Conservation (phyloP, 2,797 vertebrate genomes). For the Pelobates cultripes region DNA sequence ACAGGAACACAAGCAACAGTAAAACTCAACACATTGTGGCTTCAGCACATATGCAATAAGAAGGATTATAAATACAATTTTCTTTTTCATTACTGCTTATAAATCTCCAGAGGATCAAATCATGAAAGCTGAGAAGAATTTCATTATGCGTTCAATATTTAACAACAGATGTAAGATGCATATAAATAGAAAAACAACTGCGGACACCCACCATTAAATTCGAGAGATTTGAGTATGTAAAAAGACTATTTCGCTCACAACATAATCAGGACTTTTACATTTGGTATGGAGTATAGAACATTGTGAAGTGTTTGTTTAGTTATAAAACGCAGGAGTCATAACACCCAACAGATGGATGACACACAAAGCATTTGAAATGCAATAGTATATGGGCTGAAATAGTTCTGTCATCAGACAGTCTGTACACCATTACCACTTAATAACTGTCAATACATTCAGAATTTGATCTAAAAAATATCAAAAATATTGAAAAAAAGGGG, state of each 20-base stretch:
- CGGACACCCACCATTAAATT: conserved; percentile 14
- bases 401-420: no score
- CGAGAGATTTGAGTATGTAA: conserved; percentile 17
- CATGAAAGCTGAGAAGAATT: conserved; percentile 44
- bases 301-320: no score
- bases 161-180: conserved; percentile 52
- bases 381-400: no score
- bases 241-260: conserved; percentile 4
- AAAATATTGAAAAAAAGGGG: no score
- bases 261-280: neutral
- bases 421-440: no score
- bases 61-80: conserved; percentile 53
- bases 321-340: no score
- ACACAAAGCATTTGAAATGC: no score
- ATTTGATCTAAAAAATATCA: no score
- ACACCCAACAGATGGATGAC: no score
- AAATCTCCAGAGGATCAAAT: conserved; percentile 50
- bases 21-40: conserved; percentile 22
- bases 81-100: conserved; percentile 53
- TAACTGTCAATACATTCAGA: no score
- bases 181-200: conserved; percentile 26
- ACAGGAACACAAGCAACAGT: conserved; percentile 9
- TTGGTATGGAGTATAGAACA: no score
- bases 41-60: conserved; percentile 36
- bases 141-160: conserved; percentile 51